Evolutionary conservation across 2,797 vertebrate species (phyloP), one percentile per base, ranked within the genome.

Genomic region (Salmo trutta): DNA sequence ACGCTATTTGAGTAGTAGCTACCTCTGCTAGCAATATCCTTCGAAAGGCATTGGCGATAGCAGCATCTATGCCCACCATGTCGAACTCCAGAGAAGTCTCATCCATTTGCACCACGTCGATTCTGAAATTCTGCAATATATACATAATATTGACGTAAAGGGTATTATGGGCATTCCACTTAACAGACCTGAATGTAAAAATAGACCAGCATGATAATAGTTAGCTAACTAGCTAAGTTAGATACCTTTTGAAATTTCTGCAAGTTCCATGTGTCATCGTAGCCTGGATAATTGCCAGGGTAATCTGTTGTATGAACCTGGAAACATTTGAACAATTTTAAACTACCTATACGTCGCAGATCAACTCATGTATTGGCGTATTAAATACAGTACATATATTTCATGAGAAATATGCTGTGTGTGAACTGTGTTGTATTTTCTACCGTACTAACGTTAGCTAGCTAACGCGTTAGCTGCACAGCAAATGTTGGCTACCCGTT

Each of bases 21-120:
- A 99, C 98, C 96, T 99, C 98, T 52, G 98, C 97, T 2, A 99
- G 90, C 36, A 99, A 87, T 87, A 99, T 98, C 80, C 98, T 94
- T 51, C 98, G 94, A 88, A 99, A 98, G 10, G 97, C 97, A 47
- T 99, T 99, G 73, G 98, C 98, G 7, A 99, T 93, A 59, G 98
- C 93, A 53, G 98, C 97, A 2, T 99, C 98, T 0, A 98, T 96
- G 70, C 97, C 98, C 86, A 98, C 95, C 97, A 99, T 98, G 89
- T 99, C 98, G 62, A 99, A 99, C 89, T 99, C 98, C 92, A 99
- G 78, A 0, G 79, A 82, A 85, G 77, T 94, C 74, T 96, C 95
- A 77, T 97, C 96, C 91, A 97, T 88, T 5, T 93, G 87, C 74
- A 96, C 93, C 0, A 99, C 17, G 3, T 98, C 96, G 54, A 99